Evolutionary conservation across 2,797 vertebrate genomes (phyloP).

Genomic region (Xenops minutus): DNA sequence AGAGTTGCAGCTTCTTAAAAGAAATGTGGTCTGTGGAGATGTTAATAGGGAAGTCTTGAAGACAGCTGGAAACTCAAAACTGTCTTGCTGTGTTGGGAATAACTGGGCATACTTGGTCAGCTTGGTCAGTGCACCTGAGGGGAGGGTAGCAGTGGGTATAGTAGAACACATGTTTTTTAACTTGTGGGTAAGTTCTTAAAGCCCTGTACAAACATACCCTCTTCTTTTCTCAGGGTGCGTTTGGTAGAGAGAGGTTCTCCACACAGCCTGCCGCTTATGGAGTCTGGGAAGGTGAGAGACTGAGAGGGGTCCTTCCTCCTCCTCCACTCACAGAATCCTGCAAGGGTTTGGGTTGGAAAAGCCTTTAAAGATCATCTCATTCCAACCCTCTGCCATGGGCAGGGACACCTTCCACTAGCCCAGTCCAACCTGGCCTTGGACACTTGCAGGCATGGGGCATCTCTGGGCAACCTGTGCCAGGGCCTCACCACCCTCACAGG

Average conservation of each 20-base stretch:
- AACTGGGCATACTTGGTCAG: neutral
- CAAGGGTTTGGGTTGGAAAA: neutral
- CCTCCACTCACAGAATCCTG: neutral
- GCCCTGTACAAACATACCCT: neutral
- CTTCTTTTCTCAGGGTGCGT: conserved; percentile 82
- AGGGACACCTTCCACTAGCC: neutral
- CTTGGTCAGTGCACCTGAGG: neutral
- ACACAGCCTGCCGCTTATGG: conserved; percentile 92
- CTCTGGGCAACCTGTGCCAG: neutral
- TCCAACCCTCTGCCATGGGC: neutral
- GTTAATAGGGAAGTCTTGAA: neutral
- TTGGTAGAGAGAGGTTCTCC: conserved; percentile 95
- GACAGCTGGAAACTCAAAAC: neutral
- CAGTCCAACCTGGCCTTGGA: neutral
- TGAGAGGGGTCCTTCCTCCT: neutral
- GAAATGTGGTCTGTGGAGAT: neutral
- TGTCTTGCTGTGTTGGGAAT: neutral
- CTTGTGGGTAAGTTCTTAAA: neutral
- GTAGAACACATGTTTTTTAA: neutral
- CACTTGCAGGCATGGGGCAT: neutral
- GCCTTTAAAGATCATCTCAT: neutral
- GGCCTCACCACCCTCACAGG: neutral
- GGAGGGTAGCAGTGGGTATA: neutral
- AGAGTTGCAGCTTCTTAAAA: neutral
- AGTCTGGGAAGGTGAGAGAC: conserved; percentile 90